Base-by-base conservation (phyloP, 2,797 vertebrate genomes). In the Loriculus beryllinus region DNA sequence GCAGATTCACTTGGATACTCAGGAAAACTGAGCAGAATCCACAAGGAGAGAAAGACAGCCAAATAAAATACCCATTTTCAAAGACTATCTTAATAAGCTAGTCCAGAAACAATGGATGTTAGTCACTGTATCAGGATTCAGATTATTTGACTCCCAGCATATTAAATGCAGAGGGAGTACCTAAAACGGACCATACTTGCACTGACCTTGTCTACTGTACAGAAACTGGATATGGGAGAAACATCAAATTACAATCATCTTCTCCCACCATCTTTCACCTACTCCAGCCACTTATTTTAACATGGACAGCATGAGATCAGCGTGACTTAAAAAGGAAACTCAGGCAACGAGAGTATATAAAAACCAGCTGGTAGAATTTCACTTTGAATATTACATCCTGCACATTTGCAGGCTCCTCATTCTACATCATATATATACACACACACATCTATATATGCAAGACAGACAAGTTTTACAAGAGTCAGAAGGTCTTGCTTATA, bases 281-380 rank as follows among this genome's bases (percentile, higher is more conserved):
- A 89, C 39, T 78, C 70, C 29, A 87, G 39, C n/a, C 76, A 69
- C 45, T 63, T 71, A 79, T 40, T 85, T 81, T 31, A 72, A 65
- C 4, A 1, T 39, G 57, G 94, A 90, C 35, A 80, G 48, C 35
- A 37, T 39, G 54, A 83, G 25, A 83, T 51, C 76, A 78, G 37
- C 21, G 33, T 23, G 54, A 89, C 85, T 59, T 47, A n/a, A 92
- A 84, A 93, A 82, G 20, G 63, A 92, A 92, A 83, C 31, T 45
- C 49, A 35, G 54, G 14, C 22, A 88, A 87, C 17, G 9, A 77
- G 10, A 76, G 29, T 6, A 82, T 51, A 71, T 75, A 45, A 76
- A 91, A 92, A 95, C 40, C 74, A 93, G 48, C 51, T 90, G 74
- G 59, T 51, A 89, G 70, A 23, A 65, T 63, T 94, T 92, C 62